Evolutionary conservation across 2,113 vertebrate species (phyloP).

Genomic region (Tangachromis dhanisi): DNA sequence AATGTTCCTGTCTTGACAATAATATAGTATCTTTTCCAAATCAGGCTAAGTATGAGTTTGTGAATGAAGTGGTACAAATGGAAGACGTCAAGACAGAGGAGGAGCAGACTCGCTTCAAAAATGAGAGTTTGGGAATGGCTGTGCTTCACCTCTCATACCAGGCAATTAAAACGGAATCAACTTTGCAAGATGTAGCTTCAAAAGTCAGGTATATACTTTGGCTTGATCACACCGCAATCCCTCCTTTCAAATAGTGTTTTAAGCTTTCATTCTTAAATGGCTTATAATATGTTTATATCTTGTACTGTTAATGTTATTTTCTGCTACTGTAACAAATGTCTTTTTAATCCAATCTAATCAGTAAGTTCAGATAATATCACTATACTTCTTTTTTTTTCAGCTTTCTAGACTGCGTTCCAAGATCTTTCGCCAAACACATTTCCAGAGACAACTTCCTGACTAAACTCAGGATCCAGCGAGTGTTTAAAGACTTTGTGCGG

Average conservation of each 20-base stretch:
- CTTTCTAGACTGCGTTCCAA: constrained; percentile 84
- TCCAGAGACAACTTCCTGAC: constrained; percentile 76
- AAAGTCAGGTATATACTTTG: constrained; percentile 72
- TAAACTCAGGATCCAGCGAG: constrained; percentile 71
- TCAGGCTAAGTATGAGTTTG: constrained; percentile 86
- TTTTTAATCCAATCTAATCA: background rate
- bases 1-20: background rate
- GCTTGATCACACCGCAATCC: background rate
- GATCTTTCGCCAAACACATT: constrained; percentile 79
- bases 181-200: constrained; percentile 79
- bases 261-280: background rate
- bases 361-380: background rate
- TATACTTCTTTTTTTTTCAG: constrained; percentile 45
- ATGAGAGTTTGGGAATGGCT: constrained; percentile 91
- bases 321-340: background rate
- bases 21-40: background rate
- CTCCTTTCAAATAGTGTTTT: background rate
- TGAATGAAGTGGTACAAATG: constrained; percentile 77
- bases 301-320: background rate
- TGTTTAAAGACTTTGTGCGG: constrained; percentile 78
- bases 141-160: constrained; percentile 85
- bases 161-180: constrained; percentile 63
- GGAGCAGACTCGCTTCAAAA: constrained; percentile 81
- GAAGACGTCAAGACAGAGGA: constrained; percentile 68
- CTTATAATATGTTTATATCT: background rate